These are phyloP conservation scores for Limnodromus scolopaceus DNA, from an alignment of 2,797 vertebrate species.

Conservation along the genomic window DNA sequence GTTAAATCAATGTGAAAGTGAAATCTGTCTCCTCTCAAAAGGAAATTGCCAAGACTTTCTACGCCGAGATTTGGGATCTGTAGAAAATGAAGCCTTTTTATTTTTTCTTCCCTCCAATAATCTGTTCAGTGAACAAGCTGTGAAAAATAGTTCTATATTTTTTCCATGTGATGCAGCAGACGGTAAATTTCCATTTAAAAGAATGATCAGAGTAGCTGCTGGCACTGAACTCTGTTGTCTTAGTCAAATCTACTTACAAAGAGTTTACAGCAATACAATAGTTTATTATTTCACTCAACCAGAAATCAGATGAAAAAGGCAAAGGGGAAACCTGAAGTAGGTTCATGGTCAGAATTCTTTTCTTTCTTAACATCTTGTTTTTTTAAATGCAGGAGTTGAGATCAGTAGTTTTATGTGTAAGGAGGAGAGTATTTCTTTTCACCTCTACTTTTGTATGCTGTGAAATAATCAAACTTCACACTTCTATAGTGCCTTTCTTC, in stretches of 20 bases:
- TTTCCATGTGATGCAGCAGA: slow-evolving; percentile 84
- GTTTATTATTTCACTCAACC: slow-evolving; percentile 82
- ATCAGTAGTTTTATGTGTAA: slow-evolving; percentile 57
- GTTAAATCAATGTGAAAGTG: slow-evolving; percentile 81
- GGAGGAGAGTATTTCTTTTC: slow-evolving; percentile 58
- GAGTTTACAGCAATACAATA: slow-evolving; percentile 80
- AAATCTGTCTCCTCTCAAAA: slow-evolving; percentile 82
- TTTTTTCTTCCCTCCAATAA: slow-evolving; percentile 81
- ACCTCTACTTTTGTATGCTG: slow-evolving; percentile 58
- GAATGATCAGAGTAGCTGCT: slow-evolving; percentile 83
- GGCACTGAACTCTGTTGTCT: slow-evolving; percentile 81
- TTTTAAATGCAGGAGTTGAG: slow-evolving; percentile 64
- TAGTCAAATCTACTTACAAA: slow-evolving; percentile 82
- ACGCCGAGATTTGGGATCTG: slow-evolving; percentile 79
- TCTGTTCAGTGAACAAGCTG: slow-evolving; percentile 87
- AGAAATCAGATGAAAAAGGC: slow-evolving; percentile 74
- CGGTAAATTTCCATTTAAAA: slow-evolving; percentile 87
- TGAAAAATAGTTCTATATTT: slow-evolving; percentile 86
- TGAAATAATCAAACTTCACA: slow-evolving; percentile 60
- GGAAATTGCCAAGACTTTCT: slow-evolving; percentile 82
- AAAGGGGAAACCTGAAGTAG: slow-evolving; percentile 63
- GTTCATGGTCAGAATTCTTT: slow-evolving; percentile 72
- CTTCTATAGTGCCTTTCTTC: slow-evolving; percentile 66
- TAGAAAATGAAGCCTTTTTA: slow-evolving; percentile 80
- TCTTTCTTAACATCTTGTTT: slow-evolving; percentile 43